Evolutionary conservation across 2,888 invertebrate genomes (phyloP).

Genomic region (Chaetogeoica ovagalla): DNA sequence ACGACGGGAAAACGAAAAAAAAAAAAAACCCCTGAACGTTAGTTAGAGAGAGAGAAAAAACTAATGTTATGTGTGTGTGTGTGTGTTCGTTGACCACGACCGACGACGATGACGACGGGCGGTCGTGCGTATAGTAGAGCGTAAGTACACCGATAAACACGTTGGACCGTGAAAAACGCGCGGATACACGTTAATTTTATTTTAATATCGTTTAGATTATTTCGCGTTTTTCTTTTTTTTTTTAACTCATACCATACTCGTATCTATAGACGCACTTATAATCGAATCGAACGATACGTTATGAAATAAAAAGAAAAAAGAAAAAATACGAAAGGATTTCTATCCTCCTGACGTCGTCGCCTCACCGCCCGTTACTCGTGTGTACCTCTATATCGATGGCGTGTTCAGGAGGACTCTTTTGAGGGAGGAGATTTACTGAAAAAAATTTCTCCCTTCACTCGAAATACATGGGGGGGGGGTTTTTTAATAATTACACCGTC

Average conservation of each 20-base stretch:
- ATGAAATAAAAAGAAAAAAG: too few relatives aligned
- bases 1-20: background rate
- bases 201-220: background rate
- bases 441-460: too few relatives aligned
- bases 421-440: too few relatives aligned
- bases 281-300: too few relatives aligned
- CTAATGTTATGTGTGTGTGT: background rate
- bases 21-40: background rate
- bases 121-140: conserved; percentile 30
- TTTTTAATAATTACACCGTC: too few relatives aligned
- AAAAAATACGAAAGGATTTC: too few relatives aligned
- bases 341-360: too few relatives aligned
- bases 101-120: conserved; percentile 14
- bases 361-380: too few relatives aligned
- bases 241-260: background rate
- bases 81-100: conserved; percentile 35
- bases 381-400: too few relatives aligned
- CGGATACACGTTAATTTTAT: conserved; percentile 13
- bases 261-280: too few relatives aligned
- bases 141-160: conserved; percentile 16
- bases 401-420: too few relatives aligned
- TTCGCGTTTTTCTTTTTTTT: background rate
- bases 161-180: conserved; percentile 45
- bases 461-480: too few relatives aligned
- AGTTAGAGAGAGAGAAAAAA: background rate